Conservation (phyloP, 2,888 invertebrate genomes). For the Cheilosia pagana region DNA sequence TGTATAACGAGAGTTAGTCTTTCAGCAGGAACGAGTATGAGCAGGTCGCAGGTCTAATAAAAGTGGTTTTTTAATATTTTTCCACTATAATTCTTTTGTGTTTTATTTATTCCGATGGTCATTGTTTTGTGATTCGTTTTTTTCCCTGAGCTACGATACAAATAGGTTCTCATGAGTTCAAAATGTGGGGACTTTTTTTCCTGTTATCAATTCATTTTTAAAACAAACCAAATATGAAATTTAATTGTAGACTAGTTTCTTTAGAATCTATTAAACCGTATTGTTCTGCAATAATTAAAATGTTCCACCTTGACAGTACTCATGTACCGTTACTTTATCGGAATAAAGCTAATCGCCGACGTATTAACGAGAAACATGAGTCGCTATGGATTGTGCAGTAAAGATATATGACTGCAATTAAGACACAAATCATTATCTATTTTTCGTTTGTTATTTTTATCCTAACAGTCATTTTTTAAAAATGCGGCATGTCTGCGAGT, state of each 20-base stretch:
- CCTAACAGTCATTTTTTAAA: neutral
- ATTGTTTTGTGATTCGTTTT: no score
- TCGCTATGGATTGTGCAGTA: neutral
- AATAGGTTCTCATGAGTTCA: no score
- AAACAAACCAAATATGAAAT: neutral
- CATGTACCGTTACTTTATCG: conserved; percentile 3
- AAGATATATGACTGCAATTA: neutral
- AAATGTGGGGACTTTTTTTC: no score
- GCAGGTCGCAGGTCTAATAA: no score
- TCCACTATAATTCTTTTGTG: no score
- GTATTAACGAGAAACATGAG: conserved; percentile 4
- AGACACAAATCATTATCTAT: neutral
- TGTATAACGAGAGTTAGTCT: no score
- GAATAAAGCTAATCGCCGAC: conserved; percentile 2
- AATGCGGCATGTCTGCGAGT: neutral
- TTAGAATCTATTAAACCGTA: conserved; percentile 7
- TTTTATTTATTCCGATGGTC: no score
- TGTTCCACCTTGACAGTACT: neutral
- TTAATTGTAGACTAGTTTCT: neutral
- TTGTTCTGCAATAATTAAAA: conserved; percentile 26
- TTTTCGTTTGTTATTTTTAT: neutral
- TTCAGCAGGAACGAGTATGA: no score
- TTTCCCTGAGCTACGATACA: no score
- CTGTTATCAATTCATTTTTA: conserved; percentile 1
- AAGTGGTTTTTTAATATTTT: no score